Evolutionary conservation across 1,140 invertebrate genomes (phyloP), one percentile per base, ranked within the genome.

Genomic region (Camponotus floridanus): DNA sequence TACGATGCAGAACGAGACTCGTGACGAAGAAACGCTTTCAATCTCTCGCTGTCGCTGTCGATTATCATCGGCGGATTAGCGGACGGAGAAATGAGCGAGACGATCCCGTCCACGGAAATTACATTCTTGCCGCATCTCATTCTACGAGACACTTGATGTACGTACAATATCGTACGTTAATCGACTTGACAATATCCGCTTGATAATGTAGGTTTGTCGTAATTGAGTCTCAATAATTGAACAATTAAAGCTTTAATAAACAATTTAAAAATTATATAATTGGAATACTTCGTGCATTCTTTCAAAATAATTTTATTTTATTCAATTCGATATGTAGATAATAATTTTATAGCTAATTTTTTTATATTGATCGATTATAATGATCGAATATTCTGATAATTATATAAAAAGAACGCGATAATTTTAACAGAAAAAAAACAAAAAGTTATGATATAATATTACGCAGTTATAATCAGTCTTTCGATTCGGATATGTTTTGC

Each of bases 11-110:
- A 74, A 61, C 61, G 51, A 51, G 78, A 39, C 67, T 26, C 51
- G 55, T 39, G 67, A 73, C 55, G 79, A 81, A 68, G 68, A 61
- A 81, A 73, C 51, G 67, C 51, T 81, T 81, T 81, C 79, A 61
- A 81, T 81, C 79, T 73, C 79, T 81, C 67, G 67, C 78, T 59
- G 78, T 81, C 78, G 51, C 78, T 71, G 67, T 73, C 67, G 79
- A 61, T 81, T 81, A 42, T 61, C 67, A 61, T 73, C 55, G 79
- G 39, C 67, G 51, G 39, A 81, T 81, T 81, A 81, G 36, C 51
- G 67, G 51, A 59, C 51, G 36, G 78, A 42, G 65, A 71, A 59
- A 71, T 51, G 55, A 73, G 67, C 18, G 26, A 33, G 36, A 33
- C 67, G 67, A 71, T 61, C 36, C 15, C 48, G 51, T 71, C 78